Conservation (phyloP, 2,888 invertebrate species). For the Tipula lateralis region DNA sequence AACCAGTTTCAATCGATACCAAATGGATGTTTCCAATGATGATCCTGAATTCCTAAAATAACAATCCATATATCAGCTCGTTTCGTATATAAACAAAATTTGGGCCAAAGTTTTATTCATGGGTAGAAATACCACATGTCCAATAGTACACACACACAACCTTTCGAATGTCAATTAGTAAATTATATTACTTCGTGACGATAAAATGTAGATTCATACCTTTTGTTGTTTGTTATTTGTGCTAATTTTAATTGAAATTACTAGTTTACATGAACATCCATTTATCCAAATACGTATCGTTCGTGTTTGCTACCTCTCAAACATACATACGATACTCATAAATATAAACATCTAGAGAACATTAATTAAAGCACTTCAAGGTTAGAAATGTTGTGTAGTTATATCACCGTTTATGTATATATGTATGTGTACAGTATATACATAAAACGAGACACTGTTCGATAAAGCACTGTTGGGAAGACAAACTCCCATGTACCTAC, state of each 20-base stretch:
- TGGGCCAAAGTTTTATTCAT: too few species aligned
- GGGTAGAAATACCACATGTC: too few species aligned
- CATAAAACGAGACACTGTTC: too few species aligned
- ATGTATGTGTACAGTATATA: too few species aligned
- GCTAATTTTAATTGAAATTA: neutral
- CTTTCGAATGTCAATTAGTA: neutral
- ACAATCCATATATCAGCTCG: too few species aligned
- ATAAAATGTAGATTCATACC: neutral
- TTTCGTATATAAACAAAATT: too few species aligned
- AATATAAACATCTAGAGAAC: neutral
- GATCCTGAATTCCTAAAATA: too few species aligned
- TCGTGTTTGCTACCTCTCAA: neutral
- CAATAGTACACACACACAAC: neutral
- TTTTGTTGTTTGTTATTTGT: neutral
- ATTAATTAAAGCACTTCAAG: neutral
- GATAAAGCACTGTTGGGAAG: too few species aligned
- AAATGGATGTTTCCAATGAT: too few species aligned
- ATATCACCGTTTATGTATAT: neutral
- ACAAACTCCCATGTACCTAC: too few species aligned
- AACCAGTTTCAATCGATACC: too few species aligned
- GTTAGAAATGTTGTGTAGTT: neutral
- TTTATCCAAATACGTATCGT: neutral
- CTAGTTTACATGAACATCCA: neutral
- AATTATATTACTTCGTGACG: neutral
- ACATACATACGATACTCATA: too few species aligned